Base-by-base conservation (phyloP, 2,113 vertebrate species). In the Scomber japonicus region DNA sequence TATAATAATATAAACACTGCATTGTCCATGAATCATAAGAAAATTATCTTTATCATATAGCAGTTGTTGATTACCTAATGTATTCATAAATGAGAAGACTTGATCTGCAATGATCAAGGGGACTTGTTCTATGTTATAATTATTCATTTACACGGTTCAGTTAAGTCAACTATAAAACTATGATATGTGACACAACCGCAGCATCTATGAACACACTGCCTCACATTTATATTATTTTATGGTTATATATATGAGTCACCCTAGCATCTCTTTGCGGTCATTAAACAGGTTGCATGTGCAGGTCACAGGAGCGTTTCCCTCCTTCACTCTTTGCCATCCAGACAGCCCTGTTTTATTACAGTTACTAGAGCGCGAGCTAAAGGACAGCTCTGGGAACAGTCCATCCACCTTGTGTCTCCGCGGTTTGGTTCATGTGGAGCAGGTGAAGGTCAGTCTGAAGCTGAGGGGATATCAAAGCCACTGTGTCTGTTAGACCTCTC, bases 401-500 rank as follows among this genome's bases (percentile, higher is more conserved):
- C 87, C 76, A 66, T 92, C 88, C 88, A 89, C 81, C 91, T 85
- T 74, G 88, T 65, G 85, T 89, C 81, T 93, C 83, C 71, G 80
- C 83, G 77, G 61, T 65, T 62, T 55, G 82, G 86, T 92, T 92
- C 92, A 89, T 84, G 89, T 82, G 81, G 88, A 90, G 90, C 84
- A 82, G 89, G 92, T 92, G 91, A 94, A 95, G 93, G 94, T 95
- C 92, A 93, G 75, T 66, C 67, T 77, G 82, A 84, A 87, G 90
- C 91, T 86, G 89, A 91, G 88, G 85, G 89, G 91, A 92, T 90
- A 94, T 94, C 93, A 95, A 94, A 94, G 92, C 81, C 67, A 63
- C 76, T 76, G 71, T 88, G 81, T 90, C 84, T 82, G 83, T 63
- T 83, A 83, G 90, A 89, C 87, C 88, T 88, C 81, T 82, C 81